Evolutionary conservation across 2,888 invertebrate genomes (phyloP).

Genomic region (Sarcophaga variegata): DNA sequence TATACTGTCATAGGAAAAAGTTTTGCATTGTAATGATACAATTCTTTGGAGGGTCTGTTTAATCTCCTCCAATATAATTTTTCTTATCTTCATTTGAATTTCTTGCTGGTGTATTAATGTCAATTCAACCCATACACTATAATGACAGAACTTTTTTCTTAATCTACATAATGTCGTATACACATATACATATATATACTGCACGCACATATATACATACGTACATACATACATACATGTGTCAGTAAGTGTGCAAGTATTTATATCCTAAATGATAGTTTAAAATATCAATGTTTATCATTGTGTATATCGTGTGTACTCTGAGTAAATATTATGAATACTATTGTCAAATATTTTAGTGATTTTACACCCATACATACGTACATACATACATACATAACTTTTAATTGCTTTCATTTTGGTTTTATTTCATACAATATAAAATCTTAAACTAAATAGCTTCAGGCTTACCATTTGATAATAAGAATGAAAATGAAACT

Average conservation of each 20-base stretch:
- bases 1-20: no score
- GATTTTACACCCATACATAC: slow-evolving; percentile 52
- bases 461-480: slow-evolving; percentile 41
- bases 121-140: slow-evolving; percentile 15
- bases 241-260: background rate
- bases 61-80: slow-evolving; percentile 11
- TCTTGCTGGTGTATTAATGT: slow-evolving; percentile 33
- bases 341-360: slow-evolving; percentile 64
- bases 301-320: background rate
- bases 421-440: slow-evolving; percentile 51
- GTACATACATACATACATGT: background rate
- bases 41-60: slow-evolving; percentile 7
- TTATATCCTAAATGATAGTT: slow-evolving; percentile 14
- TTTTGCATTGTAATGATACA: no score
- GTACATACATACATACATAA: slow-evolving; percentile 48
- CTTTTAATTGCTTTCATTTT: slow-evolving; percentile 67
- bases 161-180: background rate
- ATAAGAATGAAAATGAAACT: slow-evolving; percentile 4
- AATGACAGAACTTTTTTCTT: slow-evolving; percentile 31
- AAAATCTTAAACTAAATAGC: slow-evolving; percentile 50
- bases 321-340: slow-evolving; percentile 52
- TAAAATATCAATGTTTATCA: slow-evolving; percentile 18
- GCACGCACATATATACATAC: background rate
- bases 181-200: slow-evolving; percentile 2
- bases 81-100: slow-evolving; percentile 24